Percentiles rank a stretch among this genome's conserved stretches.
These are phyloP conservation scores for Stichopus chloronotus DNA, from an alignment of 35 echinoderm and acorn worm genomes.

Conservation along the genomic window DNA sequence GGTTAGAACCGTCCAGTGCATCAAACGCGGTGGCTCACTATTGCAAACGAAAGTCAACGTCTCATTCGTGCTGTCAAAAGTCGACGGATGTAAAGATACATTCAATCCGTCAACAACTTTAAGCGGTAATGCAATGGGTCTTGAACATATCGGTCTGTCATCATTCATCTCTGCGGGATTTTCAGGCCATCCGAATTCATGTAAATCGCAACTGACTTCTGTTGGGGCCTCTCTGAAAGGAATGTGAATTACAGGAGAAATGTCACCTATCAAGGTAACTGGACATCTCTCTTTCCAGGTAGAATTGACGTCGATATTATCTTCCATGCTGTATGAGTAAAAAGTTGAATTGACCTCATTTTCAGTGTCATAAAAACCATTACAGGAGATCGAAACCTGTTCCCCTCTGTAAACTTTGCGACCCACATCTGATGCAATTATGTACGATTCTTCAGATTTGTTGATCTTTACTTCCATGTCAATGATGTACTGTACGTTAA, in stretches of 20 bases:
- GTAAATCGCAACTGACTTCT: no score
- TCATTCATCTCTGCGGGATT: no score
- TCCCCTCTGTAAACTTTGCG: background rate
- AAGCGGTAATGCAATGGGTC: background rate
- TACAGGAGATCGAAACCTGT: background rate
- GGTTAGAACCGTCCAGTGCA: background rate
- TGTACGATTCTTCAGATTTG: background rate
- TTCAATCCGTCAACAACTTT: background rate
- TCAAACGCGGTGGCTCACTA: slow-evolving; percentile 1
- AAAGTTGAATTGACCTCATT: no score
- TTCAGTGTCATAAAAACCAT: background rate
- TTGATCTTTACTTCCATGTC: background rate
- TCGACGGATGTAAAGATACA: background rate
- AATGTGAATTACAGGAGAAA: background rate
- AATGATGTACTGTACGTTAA: background rate
- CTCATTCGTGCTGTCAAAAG: background rate
- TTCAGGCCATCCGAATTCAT: no score
- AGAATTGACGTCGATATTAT: no score
- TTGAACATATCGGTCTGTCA: no score
- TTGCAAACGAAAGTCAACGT: background rate
- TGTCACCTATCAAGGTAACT: no score
- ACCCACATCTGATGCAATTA: background rate
- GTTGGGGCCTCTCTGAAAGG: background rate
- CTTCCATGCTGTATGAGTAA: no score
- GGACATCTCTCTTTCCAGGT: no score